A percentile compares a stretch with the other conserved stretches of the same genome.
Evolutionary conservation across 2,797 vertebrate genomes (phyloP).

Genomic region (Cossypha polioptera): DNA sequence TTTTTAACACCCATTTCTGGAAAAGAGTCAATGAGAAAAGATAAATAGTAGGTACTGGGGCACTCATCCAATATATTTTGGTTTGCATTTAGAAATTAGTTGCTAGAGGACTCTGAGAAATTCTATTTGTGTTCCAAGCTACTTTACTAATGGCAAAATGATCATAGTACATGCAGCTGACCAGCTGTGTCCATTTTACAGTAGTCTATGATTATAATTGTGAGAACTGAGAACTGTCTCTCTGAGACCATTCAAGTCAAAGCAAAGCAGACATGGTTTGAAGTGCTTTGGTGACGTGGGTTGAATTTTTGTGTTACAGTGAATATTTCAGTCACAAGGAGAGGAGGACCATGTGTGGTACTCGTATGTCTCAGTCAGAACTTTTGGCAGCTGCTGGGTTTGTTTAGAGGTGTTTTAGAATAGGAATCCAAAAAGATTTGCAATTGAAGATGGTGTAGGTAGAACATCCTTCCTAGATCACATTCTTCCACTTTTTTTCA

Average conservation of each 20-base stretch:
- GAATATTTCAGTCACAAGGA: neutral
- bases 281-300: neutral
- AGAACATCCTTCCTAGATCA: neutral
- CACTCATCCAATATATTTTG: neutral
- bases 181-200: neutral
- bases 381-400: accelerated
- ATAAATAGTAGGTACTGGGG: neutral
- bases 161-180: neutral
- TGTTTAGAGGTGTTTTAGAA: neutral
- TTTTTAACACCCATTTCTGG: neutral
- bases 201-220: neutral
- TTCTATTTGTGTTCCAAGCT: neutral
- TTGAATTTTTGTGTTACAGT: neutral
- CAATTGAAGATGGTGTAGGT: accelerated
- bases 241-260: neutral
- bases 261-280: neutral
- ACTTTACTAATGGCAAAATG: neutral
- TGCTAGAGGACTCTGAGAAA: neutral
- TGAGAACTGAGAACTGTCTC: neutral
- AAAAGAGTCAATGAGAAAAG: neutral
- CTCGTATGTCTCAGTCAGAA: accelerated
- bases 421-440: neutral
- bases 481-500: neutral
- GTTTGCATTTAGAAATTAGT: neutral
- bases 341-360: neutral